Percentiles rank a stretch among this genome's conserved stretches.
phyloP scores from a whole-genome alignment of 1,140 invertebrate species.

The Palaemon carinicauda region DNA sequence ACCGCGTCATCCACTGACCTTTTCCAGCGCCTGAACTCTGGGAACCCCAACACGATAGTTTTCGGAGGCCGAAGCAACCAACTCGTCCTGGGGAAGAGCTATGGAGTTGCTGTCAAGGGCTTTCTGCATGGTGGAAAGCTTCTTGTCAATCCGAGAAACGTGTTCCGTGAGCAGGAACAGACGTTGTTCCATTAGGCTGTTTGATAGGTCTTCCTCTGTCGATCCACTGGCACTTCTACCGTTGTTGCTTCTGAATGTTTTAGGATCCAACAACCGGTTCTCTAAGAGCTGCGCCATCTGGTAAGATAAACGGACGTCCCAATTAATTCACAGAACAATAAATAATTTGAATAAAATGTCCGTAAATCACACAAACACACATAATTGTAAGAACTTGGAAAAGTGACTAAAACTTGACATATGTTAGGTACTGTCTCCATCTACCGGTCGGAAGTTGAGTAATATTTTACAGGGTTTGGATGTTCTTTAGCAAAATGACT shows the following conservation, averaged over 20 bases:
- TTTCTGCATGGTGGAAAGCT: conserved; percentile 41
- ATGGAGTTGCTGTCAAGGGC: conserved; percentile 44
- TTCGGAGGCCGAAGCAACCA: conserved; percentile 55
- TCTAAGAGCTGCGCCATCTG: conserved; percentile 32
- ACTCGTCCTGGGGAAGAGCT: conserved; percentile 4
- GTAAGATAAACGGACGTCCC: too few relatives aligned
- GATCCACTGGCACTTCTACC: neutral
- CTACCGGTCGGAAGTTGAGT: too few relatives aligned
- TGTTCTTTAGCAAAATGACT: too few relatives aligned
- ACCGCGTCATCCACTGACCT: conserved; percentile 48
- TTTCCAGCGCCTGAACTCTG: conserved; percentile 61
- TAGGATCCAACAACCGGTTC: conserved; percentile 17
- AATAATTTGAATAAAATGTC: neutral
- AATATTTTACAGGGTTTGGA: too few relatives aligned
- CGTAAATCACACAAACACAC: too few relatives aligned
- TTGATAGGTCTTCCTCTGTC: neutral
- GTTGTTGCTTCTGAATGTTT: neutral
- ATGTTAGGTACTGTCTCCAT: too few relatives aligned
- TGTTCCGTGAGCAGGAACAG: conserved; percentile 38
- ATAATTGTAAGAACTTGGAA: too few relatives aligned
- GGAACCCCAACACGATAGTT: conserved; percentile 62
- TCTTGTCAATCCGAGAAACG: conserved; percentile 34
- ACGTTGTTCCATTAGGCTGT: conserved; percentile 41
- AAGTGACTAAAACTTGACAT: too few relatives aligned
- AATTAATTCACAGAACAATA: neutral